These are phyloP conservation scores for Dicranocentrus wangi DNA, from an alignment of 2,888 invertebrate species.

Conservation along the genomic window DNA sequence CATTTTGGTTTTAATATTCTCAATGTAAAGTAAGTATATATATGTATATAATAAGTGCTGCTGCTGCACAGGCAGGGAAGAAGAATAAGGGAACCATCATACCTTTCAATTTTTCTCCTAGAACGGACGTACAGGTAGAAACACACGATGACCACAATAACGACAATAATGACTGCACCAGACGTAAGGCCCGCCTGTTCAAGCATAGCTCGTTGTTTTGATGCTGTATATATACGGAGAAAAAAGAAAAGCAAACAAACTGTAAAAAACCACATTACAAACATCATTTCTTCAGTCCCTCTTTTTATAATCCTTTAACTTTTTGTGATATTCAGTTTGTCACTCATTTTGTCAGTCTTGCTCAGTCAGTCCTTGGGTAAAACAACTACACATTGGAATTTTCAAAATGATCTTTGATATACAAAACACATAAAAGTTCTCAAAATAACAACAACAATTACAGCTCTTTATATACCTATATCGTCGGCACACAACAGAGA, in stretches of 20 bases:
- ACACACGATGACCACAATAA: slow-evolving; percentile 75
- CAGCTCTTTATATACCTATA: too few species aligned
- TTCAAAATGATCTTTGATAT: slow-evolving; percentile 14
- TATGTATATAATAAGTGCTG: too few species aligned
- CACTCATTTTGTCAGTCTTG: neutral
- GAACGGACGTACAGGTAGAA: slow-evolving; percentile 72
- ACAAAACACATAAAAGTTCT: neutral
- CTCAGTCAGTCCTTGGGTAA: slow-evolving; percentile 14
- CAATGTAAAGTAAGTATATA: too few species aligned
- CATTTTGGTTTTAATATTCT: too few species aligned
- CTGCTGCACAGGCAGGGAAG: too few species aligned
- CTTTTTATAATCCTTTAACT: too few species aligned
- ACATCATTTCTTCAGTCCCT: slow-evolving; percentile 51
- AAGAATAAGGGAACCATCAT: too few species aligned
- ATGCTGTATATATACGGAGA: slow-evolving; percentile 80
- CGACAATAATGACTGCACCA: slow-evolving; percentile 82
- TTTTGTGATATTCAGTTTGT: slow-evolving; percentile 29
- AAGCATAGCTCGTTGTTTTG: slow-evolving; percentile 87
- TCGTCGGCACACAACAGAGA: too few species aligned
- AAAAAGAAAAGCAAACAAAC: slow-evolving; percentile 64
- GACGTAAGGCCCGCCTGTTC: slow-evolving; percentile 92
- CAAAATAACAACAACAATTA: neutral
- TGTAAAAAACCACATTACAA: slow-evolving; percentile 54
- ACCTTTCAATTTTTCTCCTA: slow-evolving; percentile 69
- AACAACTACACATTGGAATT: neutral